A percentile compares a stretch with the other conserved stretches of the same genome.
Evolutionary conservation across 2,888 invertebrate species (phyloP).

Genomic region (Conomelus anceps): DNA sequence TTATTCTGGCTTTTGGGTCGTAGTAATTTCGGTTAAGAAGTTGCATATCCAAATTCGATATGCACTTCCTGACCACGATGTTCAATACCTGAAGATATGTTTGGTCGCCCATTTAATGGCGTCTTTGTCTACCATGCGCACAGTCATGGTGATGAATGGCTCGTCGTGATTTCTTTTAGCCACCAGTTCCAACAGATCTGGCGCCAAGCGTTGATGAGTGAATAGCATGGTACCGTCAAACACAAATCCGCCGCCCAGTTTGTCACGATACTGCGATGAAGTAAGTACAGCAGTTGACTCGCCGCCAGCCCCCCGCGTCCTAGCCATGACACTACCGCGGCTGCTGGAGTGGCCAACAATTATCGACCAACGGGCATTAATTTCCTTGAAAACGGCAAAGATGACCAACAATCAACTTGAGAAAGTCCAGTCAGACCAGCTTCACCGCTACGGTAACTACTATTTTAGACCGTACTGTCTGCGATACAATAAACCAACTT

Average conservation of each 20-base stretch:
- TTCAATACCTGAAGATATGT: slow-evolving; percentile 72
- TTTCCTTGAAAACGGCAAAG: too few species aligned
- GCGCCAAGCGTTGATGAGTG: slow-evolving; percentile 46
- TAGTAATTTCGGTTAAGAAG: slow-evolving; percentile 66
- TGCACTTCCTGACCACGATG: slow-evolving; percentile 63
- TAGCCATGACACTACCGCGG: too few species aligned
- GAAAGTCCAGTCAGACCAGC: too few species aligned
- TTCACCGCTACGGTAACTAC: too few species aligned
- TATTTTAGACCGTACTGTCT: too few species aligned
- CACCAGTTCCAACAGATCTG: slow-evolving; percentile 49
- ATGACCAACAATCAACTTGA: too few species aligned
- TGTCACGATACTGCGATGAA: slow-evolving; percentile 48
- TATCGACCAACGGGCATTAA: too few species aligned
- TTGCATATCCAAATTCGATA: slow-evolving; percentile 56
- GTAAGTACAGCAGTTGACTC: too few species aligned
- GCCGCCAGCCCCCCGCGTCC: too few species aligned
- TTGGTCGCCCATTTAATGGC: slow-evolving; percentile 59
- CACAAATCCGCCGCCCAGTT: slow-evolving; percentile 54
- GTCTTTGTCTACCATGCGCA: slow-evolving; percentile 47
- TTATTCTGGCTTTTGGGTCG: slow-evolving; percentile 57
- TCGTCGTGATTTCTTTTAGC: slow-evolving; percentile 51
- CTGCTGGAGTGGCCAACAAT: too few species aligned
- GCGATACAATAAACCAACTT: too few species aligned
- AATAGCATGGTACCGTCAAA: slow-evolving; percentile 71
- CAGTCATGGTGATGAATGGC: slow-evolving; percentile 49